A percentile compares a stretch with the other conserved stretches of the same genome.
Evolutionary conservation across 2,888 invertebrate species (phyloP).

Genomic region (Palloptera scutellata): DNA sequence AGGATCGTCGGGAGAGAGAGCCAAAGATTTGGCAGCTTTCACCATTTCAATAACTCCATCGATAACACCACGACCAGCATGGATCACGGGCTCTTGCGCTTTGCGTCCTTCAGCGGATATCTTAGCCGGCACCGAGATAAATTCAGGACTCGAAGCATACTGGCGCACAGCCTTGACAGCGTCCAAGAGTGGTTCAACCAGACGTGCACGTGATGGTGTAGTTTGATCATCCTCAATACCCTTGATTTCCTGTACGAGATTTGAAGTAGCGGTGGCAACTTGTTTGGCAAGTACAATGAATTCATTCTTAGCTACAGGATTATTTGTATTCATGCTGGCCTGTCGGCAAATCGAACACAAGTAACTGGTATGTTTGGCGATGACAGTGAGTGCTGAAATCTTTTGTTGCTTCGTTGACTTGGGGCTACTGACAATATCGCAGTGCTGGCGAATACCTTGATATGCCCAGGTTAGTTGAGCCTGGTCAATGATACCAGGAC

Average conservation of each 20-base stretch:
- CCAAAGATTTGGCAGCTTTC: constrained; percentile 86
- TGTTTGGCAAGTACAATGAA: constrained; percentile 98
- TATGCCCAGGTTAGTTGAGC: constrained; percentile 87
- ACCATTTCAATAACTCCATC: constrained; percentile 92
- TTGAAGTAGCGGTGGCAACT: constrained; percentile 94
- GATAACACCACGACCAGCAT: constrained; percentile 79
- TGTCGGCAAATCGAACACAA: constrained; percentile 94
- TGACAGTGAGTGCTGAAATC: constrained; percentile 88
- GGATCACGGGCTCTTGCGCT: constrained; percentile 87
- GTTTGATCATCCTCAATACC: constrained; percentile 85
- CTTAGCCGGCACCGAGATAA: constrained; percentile 89
- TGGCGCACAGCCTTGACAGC: constrained; percentile 92
- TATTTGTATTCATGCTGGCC: constrained; percentile 89
- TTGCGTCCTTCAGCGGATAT: constrained; percentile 84
- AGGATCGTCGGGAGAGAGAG: constrained; percentile 88
- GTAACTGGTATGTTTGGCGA: constrained; percentile 95
- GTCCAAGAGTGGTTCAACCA: constrained; percentile 85
- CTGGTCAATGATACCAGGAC: constrained; percentile 88
- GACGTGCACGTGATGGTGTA: constrained; percentile 76
- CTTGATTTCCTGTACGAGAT: constrained; percentile 94
- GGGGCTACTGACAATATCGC: constrained; percentile 77
- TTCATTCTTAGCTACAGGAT: constrained; percentile 92
- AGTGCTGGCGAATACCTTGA: constrained; percentile 89
- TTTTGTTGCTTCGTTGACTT: constrained; percentile 83
- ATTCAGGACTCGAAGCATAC: constrained; percentile 94